Evolutionary conservation across 2,888 invertebrate genomes (phyloP), one percentile per base, ranked within the genome.

Genomic region (Blastobasis lacticolella): DNA sequence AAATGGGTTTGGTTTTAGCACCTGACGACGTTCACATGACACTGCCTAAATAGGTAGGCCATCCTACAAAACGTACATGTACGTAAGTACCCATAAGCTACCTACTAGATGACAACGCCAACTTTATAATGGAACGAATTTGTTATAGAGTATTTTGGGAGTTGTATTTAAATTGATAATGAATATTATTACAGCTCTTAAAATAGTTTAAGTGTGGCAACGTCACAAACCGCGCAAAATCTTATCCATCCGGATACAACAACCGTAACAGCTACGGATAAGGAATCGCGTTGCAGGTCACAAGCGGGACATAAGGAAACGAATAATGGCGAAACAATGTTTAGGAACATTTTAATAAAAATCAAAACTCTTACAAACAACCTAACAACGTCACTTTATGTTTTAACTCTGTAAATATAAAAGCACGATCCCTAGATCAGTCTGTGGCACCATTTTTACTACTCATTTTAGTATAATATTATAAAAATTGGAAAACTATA

Each of bases 261-360:
- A 71, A 67, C 64, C 67, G 58, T 65, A 58, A 42, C 38, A 45
- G 45, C 45, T 45, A 10, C 37, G 6, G 6, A 64, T 56, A 50
- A 49, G 57, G 65, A 58, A 56, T 50, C 45, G 47, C 47, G 36
- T 37, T 43, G 6, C 38, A 45, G 38, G 23, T 23, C 8, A 46
- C 59, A 74, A 76, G 75, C 77, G 66, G 73, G 73, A 61, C 70
- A 64, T 59, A 66, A 61, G 60, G 65, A 65, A 69, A 73, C 71
- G 64, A 59, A 23, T 23, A 23, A 58, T 61, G 64, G 67, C 65
- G 67, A 63, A 77, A 75, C 72, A 68, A 78, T 79, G 76, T 79
- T 76, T 78, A 83, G 82, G 85, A 84, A 85, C 84, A 81, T 82
- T 83, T 82, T 79, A 78, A 79, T 81, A 79, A 72, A 80, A 83